Evolutionary conservation across 1,140 invertebrate species (phyloP).

Genomic region (Halictus rubicundus): DNA sequence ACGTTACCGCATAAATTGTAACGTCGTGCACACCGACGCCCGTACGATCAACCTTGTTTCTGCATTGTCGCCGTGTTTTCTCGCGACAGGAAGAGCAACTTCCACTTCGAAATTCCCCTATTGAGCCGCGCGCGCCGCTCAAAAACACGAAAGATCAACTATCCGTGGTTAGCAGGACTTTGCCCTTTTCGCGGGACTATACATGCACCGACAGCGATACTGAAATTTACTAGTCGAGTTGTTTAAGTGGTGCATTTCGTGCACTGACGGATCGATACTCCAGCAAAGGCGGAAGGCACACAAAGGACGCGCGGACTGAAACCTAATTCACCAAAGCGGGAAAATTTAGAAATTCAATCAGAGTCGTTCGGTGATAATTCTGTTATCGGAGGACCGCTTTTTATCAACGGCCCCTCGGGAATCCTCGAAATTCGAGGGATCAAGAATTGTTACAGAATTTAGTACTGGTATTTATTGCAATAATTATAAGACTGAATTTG

Average conservation of each 20-base stretch:
- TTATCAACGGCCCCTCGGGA: too few species aligned
- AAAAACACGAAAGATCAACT: background rate
- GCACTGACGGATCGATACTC: constrained; percentile 32
- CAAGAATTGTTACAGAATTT: too few species aligned
- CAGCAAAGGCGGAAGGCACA: constrained; percentile 34
- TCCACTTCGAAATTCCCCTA: background rate
- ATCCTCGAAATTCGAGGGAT: too few species aligned
- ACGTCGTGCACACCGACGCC: too few species aligned
- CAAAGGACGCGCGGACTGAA: constrained; percentile 22
- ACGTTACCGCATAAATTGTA: too few species aligned
- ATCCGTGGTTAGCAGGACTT: background rate
- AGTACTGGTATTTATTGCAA: too few species aligned
- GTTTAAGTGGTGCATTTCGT: constrained; percentile 36
- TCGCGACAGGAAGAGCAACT: background rate
- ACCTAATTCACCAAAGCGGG: background rate
- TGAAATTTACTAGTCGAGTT: constrained; percentile 23
- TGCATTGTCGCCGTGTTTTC: background rate
- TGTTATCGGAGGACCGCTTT: too few species aligned
- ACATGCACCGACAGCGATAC: constrained; percentile 10
- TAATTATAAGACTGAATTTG: too few species aligned
- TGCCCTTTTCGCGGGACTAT: background rate
- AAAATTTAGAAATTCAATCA: background rate
- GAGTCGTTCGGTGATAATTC: background rate
- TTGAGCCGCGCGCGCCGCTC: background rate
- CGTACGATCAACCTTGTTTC: too few species aligned